Conservation (phyloP, 1,140 invertebrate genomes). For the Achroia grisella region DNA sequence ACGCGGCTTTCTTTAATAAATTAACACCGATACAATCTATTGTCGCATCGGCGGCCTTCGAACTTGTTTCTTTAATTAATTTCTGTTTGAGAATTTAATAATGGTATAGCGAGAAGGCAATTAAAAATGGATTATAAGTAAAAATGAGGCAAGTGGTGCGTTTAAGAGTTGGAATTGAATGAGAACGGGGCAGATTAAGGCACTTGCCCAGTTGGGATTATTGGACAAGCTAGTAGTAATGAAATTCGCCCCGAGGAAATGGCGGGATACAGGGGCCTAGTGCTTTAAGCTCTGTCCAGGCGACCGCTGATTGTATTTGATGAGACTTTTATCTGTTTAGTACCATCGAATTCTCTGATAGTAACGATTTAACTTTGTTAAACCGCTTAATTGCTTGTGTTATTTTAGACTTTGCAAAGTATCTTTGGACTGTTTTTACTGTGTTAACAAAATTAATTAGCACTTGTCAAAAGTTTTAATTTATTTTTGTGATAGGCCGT, state of each 20-base stretch:
- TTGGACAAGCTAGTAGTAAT: constrained; percentile 64
- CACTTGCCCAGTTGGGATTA: constrained; percentile 60
- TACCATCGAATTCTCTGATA: constrained; percentile 27
- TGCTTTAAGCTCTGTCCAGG: constrained; percentile 59
- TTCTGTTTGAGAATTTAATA: constrained; percentile 60
- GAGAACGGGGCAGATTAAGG: constrained; percentile 60
- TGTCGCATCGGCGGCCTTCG: constrained; percentile 44
- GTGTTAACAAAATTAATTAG: background rate
- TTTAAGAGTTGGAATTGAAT: constrained; percentile 63
- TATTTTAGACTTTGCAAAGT: constrained; percentile 29
- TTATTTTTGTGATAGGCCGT: too few species aligned
- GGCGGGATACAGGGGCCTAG: constrained; percentile 51
- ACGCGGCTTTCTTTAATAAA: constrained; percentile 48
- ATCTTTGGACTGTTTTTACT: constrained; percentile 16
- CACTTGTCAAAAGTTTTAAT: too few species aligned
- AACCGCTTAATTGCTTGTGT: constrained; percentile 34
- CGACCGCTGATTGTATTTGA: constrained; percentile 64
- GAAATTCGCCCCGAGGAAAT: constrained; percentile 65
- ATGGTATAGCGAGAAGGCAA: constrained; percentile 50
- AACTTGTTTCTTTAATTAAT: constrained; percentile 59
- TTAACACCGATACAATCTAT: constrained; percentile 56
- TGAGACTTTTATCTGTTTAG: constrained; percentile 61
- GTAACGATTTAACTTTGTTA: constrained; percentile 38
- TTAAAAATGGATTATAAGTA: constrained; percentile 70
- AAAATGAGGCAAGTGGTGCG: constrained; percentile 61